phyloP scores from a whole-genome alignment of 2,113 vertebrate species.

The Pica pica region DNA sequence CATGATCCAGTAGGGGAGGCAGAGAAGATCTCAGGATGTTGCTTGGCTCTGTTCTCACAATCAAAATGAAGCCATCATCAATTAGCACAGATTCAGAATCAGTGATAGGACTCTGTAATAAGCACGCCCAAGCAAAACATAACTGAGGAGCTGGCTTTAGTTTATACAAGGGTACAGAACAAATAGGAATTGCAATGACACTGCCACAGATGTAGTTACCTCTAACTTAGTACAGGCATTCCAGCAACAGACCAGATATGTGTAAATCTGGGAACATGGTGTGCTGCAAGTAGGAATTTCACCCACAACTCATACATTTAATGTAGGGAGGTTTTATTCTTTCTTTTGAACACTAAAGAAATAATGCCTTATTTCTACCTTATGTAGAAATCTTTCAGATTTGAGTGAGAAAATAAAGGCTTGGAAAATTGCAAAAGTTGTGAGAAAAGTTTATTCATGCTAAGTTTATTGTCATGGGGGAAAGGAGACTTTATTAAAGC shows the following conservation, averaged over 20 bases:
- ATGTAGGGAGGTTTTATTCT: neutral
- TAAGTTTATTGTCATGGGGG: constrained; percentile 55
- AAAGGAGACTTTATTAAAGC: constrained; percentile 67
- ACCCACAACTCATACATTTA: neutral
- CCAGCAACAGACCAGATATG: neutral
- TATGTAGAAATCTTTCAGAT: neutral
- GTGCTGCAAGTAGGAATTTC: neutral
- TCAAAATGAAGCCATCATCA: neutral
- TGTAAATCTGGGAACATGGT: neutral
- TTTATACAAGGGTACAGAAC: neutral
- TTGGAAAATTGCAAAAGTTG: constrained; percentile 14
- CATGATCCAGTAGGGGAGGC: neutral
- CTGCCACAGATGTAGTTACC: neutral
- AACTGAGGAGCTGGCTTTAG: neutral
- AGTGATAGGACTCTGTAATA: neutral
- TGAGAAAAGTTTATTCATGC: constrained; percentile 41
- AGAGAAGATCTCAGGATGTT: neutral
- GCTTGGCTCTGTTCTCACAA: neutral
- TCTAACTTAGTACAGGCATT: neutral
- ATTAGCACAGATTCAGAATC: neutral
- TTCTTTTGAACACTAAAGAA: neutral
- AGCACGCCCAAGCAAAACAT: neutral
- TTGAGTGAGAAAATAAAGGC: neutral
- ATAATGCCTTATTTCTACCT: neutral
- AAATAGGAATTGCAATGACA: neutral